These are phyloP conservation scores for Glandiceps talaboti DNA, from an alignment of 53 echinoderm and acorn worm genomes.

Conservation along the genomic window DNA sequence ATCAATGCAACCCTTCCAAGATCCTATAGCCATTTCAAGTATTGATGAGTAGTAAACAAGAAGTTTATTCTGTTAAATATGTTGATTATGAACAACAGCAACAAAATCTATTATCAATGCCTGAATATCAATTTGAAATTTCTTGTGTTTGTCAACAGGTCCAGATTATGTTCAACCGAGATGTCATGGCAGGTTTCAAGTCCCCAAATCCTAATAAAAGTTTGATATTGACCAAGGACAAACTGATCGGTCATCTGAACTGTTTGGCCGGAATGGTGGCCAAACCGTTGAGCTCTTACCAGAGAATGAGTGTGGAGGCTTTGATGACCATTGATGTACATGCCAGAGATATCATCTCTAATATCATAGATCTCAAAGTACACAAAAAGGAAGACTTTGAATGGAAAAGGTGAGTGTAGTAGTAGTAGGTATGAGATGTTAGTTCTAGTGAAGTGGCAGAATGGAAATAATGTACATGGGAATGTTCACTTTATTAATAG, in stretches of 20 bases:
- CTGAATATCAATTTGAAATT: too few species aligned
- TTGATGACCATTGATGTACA: conserved; percentile 94
- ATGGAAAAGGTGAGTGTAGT: conserved; percentile 90
- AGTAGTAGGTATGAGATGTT: too few species aligned
- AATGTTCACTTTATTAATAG: too few species aligned
- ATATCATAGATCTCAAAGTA: conserved; percentile 62
- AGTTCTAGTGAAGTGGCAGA: too few species aligned
- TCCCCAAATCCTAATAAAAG: conserved; percentile 26
- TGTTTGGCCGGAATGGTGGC: conserved; percentile 82
- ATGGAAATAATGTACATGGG: too few species aligned
- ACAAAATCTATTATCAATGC: too few species aligned
- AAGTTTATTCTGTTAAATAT: too few species aligned
- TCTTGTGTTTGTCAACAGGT: too few species aligned
- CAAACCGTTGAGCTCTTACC: conserved; percentile 45
- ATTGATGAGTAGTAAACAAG: too few species aligned
- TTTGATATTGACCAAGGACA: conserved; percentile 47
- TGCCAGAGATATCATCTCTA: conserved; percentile 73
- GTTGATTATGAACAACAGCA: too few species aligned
- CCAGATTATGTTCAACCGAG: conserved; percentile 98
- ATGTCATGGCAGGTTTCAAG: conserved; percentile 67
- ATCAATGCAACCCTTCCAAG: too few species aligned
- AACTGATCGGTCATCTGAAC: conserved; percentile 74
- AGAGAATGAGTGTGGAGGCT: conserved; percentile 90
- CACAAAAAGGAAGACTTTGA: conserved; percentile 80
- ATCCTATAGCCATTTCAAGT: too few species aligned